phyloP scores from a whole-genome alignment of 2,113 vertebrate species.

The Mesembrinibis cayennensis region DNA sequence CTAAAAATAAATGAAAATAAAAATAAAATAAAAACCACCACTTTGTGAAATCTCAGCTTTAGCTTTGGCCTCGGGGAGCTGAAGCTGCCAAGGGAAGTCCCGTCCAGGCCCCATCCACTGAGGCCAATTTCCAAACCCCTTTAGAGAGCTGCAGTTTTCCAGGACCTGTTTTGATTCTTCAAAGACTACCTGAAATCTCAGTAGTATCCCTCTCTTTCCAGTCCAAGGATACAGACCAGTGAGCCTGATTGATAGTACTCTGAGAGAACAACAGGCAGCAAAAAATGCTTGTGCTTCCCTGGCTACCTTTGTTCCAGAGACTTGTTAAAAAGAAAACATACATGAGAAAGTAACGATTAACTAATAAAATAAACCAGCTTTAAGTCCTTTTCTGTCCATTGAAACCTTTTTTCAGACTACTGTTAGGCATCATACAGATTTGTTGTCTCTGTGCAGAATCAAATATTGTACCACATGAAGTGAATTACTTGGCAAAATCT shows the following conservation, averaged over 20 bases:
- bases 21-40: background rate
- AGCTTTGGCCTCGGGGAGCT: background rate
- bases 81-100: background rate
- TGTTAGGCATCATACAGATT: background rate
- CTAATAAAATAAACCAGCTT: background rate
- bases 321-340: background rate
- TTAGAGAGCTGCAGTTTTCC: background rate
- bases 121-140: background rate
- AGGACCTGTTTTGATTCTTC: background rate
- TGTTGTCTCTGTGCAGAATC: background rate
- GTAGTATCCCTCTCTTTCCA: background rate
- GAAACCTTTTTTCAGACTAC: background rate
- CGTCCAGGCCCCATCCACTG: background rate
- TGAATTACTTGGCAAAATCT: slow-evolving; percentile 13
- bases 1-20: background rate
- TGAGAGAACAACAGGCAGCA: background rate
- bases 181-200: background rate
- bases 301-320: background rate
- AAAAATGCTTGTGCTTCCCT: background rate
- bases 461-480: background rate
- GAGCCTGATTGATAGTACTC: background rate
- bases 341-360: background rate
- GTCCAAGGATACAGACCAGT: background rate
- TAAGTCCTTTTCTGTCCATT: background rate
- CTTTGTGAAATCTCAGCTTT: background rate